Conservation (phyloP, 1,140 invertebrate species). For the Eumaeus atala region DNA sequence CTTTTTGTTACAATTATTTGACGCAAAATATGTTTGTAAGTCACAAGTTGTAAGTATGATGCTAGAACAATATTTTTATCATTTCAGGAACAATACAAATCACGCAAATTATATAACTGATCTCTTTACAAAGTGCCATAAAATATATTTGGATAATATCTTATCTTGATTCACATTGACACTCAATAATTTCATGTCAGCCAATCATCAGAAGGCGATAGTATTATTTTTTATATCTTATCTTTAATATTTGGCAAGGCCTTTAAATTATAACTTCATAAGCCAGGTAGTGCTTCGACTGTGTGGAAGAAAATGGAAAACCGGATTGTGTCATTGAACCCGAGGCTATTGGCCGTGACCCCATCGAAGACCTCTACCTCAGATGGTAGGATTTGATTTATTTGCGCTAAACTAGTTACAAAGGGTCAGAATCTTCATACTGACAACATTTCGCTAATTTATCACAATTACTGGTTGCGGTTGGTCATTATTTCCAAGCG, state of each 20-base stretch:
- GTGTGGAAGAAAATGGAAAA: constrained; percentile 33
- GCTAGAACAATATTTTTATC: too few species aligned
- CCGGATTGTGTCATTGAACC: constrained; percentile 30
- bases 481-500: too few species aligned
- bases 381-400: constrained; percentile 25
- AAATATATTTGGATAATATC: background rate
- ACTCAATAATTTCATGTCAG: constrained; percentile 18
- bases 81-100: too few species aligned
- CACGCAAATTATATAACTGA: too few species aligned
- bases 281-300: constrained; percentile 19
- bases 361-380: constrained; percentile 24
- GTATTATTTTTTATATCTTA: constrained; percentile 22
- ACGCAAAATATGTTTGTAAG: too few species aligned
- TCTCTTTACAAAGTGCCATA: too few species aligned
- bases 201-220: constrained; percentile 21
- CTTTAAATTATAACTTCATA: constrained; percentile 25
- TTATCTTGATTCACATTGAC: constrained; percentile 8
- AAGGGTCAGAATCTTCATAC: background rate
- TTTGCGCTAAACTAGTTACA: background rate
- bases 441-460: background rate
- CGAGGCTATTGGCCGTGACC: constrained; percentile 21
- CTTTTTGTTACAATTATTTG: too few species aligned
- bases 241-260: constrained; percentile 21
- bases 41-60: too few species aligned
- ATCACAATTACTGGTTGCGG: background rate